Base-by-base conservation (phyloP, 2,888 invertebrate species). In the Yponomeuta evonymella region DNA sequence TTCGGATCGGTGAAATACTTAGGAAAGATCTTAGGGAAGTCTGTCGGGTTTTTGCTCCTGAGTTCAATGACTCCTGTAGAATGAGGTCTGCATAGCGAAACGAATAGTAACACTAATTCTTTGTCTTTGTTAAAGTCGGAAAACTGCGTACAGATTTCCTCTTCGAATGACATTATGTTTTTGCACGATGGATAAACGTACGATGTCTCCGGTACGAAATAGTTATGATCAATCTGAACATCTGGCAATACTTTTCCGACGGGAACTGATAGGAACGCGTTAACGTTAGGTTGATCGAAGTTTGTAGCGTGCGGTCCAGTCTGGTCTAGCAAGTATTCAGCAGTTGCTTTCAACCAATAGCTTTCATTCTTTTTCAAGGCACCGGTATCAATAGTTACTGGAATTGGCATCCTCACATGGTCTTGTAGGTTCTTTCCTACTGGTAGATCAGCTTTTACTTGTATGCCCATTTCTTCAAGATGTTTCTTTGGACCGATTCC, bases 341-440 rank as follows among this genome's bases (percentile, higher is more conserved):
- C 85, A 30, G 85, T 79, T 71, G 90, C 89, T 77, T 84, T 85
- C 2, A 81, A 73, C 88, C 88, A 90, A 73, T 81, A 90, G 2
- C 74, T 75, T 23, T 87, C 83, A 73, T 82, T 83, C 73, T 82
- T 81, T 33, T 77, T 73, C 69, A 79, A 75, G 62, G 86, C 85
- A 65, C 88, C 87, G 64, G 88, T 87, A 65, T 88, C 77, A 8
- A 90, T 74, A 33, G 82, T 85, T 0, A 91, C 80, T 30, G 87
- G 87, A 69, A 92, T 79, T 8, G 90, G 88, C 75, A 92, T 89
- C 71, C 89, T 83, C 0, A 90, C 89, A 75, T 92, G 92, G 71
- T 92, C 91, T 78, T 90, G 90, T n/a, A 92, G 80, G 77, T 92
- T 90, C 77, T 83, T 79, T n/a, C 92, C 92, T 2, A 92, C 91